Conservation (phyloP, 2,888 invertebrate species). For the Brachypalpus laphriformis region DNA sequence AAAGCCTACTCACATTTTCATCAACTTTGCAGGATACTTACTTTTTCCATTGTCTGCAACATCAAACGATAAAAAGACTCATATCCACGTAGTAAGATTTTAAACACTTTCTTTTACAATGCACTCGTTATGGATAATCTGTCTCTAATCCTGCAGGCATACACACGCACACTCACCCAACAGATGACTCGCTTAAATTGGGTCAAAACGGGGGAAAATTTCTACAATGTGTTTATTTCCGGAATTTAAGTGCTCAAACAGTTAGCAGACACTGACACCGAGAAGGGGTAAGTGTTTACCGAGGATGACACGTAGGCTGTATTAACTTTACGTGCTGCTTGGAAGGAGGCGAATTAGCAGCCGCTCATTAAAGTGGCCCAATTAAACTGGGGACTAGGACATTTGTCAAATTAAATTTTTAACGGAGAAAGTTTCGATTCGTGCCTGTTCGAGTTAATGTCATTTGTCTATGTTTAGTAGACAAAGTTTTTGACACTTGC, state of each 20-base stretch:
- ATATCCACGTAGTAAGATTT: neutral
- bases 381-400: neutral
- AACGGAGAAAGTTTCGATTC: neutral
- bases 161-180: neutral
- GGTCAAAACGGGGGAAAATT: conserved; percentile 11
- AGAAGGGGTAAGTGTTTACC: neutral
- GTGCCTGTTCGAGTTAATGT: neutral
- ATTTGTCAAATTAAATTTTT: conserved; percentile 1
- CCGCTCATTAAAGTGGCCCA: neutral
- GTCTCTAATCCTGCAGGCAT: neutral
- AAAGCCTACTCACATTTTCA: neutral
- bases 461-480: neutral
- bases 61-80: neutral
- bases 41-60: neutral
- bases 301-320: neutral
- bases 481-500: neutral
- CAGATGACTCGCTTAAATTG: neutral
- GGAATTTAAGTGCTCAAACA: conserved; percentile 10
- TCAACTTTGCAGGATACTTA: neutral
- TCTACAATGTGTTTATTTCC: conserved; percentile 32
- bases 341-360: neutral
- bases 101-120: neutral
- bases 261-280: neutral
- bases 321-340: neutral
- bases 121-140: neutral